Conservation (phyloP, 2,888 invertebrate species). For the Bhutanitis thaidina region DNA sequence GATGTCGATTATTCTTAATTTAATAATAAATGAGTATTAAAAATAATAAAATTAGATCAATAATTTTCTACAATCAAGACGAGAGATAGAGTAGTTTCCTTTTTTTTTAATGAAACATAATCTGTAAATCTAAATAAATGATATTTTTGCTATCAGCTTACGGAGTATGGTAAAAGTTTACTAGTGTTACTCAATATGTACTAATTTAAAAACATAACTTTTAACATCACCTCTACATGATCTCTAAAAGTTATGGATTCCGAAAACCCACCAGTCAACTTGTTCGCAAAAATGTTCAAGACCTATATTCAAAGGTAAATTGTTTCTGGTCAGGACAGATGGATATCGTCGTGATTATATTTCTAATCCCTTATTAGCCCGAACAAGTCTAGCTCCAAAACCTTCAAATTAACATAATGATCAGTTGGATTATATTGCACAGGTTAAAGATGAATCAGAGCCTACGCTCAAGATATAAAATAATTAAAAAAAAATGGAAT, state of each 20-base stretch:
- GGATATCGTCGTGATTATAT: constrained; percentile 54
- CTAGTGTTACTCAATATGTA: too few species aligned
- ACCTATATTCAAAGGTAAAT: constrained; percentile 46
- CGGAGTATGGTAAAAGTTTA: too few species aligned
- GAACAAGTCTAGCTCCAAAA: constrained; percentile 47
- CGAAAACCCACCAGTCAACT: constrained; percentile 15
- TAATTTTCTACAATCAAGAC: too few species aligned
- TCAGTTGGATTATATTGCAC: constrained; percentile 31
- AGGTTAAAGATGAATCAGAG: constrained; percentile 20
- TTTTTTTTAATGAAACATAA: too few species aligned
- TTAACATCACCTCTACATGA: not conserved
- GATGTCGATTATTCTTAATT: too few species aligned
- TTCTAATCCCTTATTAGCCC: constrained; percentile 51
- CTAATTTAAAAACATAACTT: too few species aligned
- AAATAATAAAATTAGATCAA: too few species aligned
- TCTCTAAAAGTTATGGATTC: not conserved
- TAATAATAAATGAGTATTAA: too few species aligned
- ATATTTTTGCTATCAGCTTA: too few species aligned
- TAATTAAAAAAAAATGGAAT: too few species aligned
- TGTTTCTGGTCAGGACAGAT: constrained; percentile 54
- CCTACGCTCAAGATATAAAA: not conserved
- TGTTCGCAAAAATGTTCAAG: constrained; percentile 26
- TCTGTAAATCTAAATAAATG: too few species aligned
- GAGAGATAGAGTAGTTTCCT: too few species aligned
- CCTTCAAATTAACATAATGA: constrained; percentile 66